These are phyloP conservation scores for Melipona quadrifasciata DNA, from an alignment of 1,140 invertebrate genomes.

Conservation along the genomic window DNA sequence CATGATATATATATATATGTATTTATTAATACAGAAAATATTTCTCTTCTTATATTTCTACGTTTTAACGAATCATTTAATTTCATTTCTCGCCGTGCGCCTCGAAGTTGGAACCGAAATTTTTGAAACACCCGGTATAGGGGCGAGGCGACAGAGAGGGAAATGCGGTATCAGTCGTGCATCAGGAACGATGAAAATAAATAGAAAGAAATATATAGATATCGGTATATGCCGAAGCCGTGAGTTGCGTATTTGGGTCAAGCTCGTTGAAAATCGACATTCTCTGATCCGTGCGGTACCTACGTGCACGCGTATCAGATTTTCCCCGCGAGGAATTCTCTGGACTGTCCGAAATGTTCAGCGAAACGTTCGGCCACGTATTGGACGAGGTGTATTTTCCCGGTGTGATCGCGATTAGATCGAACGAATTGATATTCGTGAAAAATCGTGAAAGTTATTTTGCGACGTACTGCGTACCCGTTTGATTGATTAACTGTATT, in stretches of 20 bases:
- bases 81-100: too few species aligned
- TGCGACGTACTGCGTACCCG: not conserved
- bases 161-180: slow-evolving; percentile 47
- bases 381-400: not conserved
- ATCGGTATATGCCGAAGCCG: slow-evolving; percentile 13
- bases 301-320: slow-evolving; percentile 44
- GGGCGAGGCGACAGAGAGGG: slow-evolving; percentile 14
- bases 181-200: slow-evolving; percentile 50
- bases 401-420: slow-evolving; percentile 16
- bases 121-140: not conserved
- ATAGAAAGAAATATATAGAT: slow-evolving; percentile 55
- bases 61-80: too few species aligned
- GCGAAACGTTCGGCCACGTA: not conserved
- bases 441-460: slow-evolving; percentile 16
- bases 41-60: too few species aligned
- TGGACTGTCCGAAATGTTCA: slow-evolving; percentile 13
- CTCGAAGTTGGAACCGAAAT: not conserved
- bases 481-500: slow-evolving; percentile 10
- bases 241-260: slow-evolving; percentile 52
- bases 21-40: too few species aligned
- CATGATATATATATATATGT: too few species aligned
- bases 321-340: slow-evolving; percentile 33
- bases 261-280: slow-evolving; percentile 46
- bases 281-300: slow-evolving; percentile 15
- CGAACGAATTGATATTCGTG: not conserved